Conservation (phyloP, 2,888 invertebrate species). For the Synergus gifuensis region DNA sequence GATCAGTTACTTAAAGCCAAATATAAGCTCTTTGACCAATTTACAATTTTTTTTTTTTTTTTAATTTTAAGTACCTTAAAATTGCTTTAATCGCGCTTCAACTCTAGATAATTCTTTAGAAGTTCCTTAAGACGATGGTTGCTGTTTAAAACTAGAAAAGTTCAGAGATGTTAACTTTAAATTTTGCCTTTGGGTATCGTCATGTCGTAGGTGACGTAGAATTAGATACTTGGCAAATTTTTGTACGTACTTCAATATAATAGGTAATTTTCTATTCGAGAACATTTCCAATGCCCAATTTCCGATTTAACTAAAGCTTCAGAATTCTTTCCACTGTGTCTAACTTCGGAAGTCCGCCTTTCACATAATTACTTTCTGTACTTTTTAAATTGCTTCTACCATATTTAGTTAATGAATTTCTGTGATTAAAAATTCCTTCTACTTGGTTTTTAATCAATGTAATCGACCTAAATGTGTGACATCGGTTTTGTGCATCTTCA, state of each 20-base stretch:
- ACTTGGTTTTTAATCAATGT: neutral
- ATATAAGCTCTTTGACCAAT: constrained; percentile 28
- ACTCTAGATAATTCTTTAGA: constrained; percentile 39
- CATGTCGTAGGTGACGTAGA: constrained; percentile 10
- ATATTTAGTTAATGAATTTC: neutral
- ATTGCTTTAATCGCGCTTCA: constrained; percentile 15
- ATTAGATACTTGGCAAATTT: neutral
- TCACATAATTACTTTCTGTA: neutral
- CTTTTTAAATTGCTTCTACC: neutral
- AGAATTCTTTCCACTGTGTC: neutral
- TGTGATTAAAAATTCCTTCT: neutral
- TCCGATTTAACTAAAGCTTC: neutral
- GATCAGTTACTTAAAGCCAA: constrained; percentile 18
- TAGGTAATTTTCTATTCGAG: constrained; percentile 21
- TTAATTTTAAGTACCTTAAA: neutral
- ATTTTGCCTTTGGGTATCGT: constrained; percentile 4
- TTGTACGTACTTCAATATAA: constrained; percentile 33
- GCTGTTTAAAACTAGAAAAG: constrained; percentile 14
- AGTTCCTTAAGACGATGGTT: constrained; percentile 22
- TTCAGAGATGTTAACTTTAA: neutral
- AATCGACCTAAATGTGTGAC: constrained; percentile 11
- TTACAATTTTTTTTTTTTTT: constrained; percentile 13
- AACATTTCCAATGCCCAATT: constrained; percentile 20
- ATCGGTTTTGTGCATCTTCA: constrained; percentile 10
- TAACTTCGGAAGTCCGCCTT: no score